A percentile compares a stretch with the other conserved stretches of the same genome.
Conservation (phyloP, 2,113 vertebrate species). For the Aptenodytes patagonicus region DNA sequence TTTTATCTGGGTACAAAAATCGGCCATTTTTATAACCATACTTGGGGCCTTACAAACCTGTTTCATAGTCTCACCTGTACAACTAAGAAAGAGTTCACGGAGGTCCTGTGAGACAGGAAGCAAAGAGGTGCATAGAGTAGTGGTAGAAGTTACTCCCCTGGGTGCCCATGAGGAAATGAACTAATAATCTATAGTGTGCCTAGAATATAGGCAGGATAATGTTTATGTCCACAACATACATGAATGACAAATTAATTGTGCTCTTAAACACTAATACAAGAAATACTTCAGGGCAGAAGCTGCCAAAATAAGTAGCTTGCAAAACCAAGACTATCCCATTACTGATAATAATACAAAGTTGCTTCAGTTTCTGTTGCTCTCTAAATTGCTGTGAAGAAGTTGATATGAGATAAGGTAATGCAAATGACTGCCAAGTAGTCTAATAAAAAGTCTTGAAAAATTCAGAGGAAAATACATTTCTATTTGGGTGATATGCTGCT, state of each 20-base stretch:
- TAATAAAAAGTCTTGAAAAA: conserved; percentile 10
- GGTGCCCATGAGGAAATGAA: neutral
- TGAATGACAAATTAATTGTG: neutral
- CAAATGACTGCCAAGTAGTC: neutral
- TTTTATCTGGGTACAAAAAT: neutral
- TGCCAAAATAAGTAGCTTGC: neutral
- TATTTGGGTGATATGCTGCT: conserved; percentile 18
- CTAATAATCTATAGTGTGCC: neutral
- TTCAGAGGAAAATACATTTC: conserved; percentile 20
- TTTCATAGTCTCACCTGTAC: neutral
- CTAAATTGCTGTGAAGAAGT: neutral
- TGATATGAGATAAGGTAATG: conserved; percentile 38
- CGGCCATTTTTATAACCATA: neutral
- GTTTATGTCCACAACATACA: neutral
- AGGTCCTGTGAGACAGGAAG: neutral
- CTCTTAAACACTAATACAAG: neutral
- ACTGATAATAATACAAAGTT: neutral
- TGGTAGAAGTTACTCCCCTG: neutral
- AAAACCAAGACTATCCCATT: neutral
- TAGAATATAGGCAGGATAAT: neutral
- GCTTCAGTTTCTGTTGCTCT: neutral
- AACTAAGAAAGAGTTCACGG: neutral
- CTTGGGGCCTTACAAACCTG: accelerated
- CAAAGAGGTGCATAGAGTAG: neutral
- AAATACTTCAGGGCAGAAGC: neutral